Evolutionary conservation across 2,797 vertebrate species (phyloP).

Genomic region (Scarus forsteni): DNA sequence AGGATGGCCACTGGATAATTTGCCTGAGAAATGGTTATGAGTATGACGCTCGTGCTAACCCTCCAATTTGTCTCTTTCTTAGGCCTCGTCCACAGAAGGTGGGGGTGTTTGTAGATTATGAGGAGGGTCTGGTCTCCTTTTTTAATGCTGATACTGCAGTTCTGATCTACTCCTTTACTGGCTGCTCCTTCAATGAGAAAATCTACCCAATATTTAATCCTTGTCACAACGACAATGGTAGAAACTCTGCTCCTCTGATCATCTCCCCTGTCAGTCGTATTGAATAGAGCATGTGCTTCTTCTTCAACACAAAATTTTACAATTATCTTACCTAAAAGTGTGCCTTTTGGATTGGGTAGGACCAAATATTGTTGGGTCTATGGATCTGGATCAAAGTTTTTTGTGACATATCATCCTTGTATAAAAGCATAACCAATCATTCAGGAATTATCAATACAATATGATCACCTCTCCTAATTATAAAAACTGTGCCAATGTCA

Average conservation of each 20-base stretch:
- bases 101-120: constrained; percentile 39
- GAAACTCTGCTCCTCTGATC: constrained; percentile 10
- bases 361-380: no score
- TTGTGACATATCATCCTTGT: no score
- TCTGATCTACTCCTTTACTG: constrained; percentile 29
- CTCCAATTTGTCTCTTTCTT: neutral
- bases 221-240: neutral
- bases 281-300: neutral
- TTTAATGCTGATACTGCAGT: constrained; percentile 3
- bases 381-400: no score
- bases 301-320: neutral
- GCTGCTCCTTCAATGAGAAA: constrained; percentile 23
- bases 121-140: constrained; percentile 33
- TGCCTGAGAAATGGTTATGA: neutral
- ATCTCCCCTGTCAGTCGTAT: constrained; percentile 1
- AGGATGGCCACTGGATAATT: constrained; percentile 46
- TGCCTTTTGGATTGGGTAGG: no score
- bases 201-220: constrained; percentile 10
- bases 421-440: no score
- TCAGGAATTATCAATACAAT: no score
- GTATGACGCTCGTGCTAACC: rapidly evolving
- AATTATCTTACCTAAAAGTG: no score
- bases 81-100: neutral
- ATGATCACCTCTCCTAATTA: no score
- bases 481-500: no score